These are phyloP conservation scores for Clarias macrocephalus DNA, from an alignment of 2,113 vertebrate genomes.

Conservation along the genomic window DNA sequence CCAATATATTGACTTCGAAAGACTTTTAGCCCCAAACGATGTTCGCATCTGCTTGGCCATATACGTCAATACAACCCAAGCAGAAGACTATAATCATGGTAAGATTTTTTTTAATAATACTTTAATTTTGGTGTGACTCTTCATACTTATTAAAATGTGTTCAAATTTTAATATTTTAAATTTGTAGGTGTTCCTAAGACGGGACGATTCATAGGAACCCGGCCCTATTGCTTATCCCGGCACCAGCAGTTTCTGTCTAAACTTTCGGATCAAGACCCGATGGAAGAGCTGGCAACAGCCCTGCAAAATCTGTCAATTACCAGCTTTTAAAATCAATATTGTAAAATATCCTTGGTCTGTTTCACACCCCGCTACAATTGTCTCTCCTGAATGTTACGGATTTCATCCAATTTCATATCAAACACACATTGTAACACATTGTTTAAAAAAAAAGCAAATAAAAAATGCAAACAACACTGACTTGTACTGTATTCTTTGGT, in stretches of 20 bases:
- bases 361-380: too few species aligned
- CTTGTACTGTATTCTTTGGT: neutral
- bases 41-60: neutral
- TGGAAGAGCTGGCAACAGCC: neutral
- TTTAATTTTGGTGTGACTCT: neutral
- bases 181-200: constrained; percentile 18
- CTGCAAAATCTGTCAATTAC: neutral
- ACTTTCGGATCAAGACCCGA: neutral
- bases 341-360: too few species aligned
- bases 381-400: too few species aligned
- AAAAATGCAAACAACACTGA: neutral
- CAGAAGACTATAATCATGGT: neutral
- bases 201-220: neutral
- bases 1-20: neutral
- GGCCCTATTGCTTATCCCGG: neutral
- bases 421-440: neutral
- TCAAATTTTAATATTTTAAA: neutral
- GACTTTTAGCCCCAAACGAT: too few species aligned
- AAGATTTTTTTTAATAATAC: neutral
- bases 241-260: neutral
- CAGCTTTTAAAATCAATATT: neutral
- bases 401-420: too few species aligned
- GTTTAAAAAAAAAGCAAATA: neutral
- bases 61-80: constrained; percentile 11
- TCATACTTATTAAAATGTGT: neutral